phyloP scores from a whole-genome alignment of 2,113 vertebrate species.

The Saccopteryx bilineata region DNA sequence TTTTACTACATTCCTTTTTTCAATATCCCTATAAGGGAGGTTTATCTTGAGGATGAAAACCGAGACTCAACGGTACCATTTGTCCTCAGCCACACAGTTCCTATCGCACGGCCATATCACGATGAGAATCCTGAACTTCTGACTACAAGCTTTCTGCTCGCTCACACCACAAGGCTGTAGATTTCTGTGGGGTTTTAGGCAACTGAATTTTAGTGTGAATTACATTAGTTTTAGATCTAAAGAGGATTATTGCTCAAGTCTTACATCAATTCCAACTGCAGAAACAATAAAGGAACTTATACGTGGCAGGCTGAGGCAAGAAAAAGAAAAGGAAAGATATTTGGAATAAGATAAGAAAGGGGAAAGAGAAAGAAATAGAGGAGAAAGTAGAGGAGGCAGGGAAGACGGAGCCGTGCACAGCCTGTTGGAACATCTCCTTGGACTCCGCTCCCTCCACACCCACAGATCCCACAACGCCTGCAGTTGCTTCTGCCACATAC shows the following conservation, averaged over 20 bases:
- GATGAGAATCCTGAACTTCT: background rate
- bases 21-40: background rate
- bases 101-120: background rate
- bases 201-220: background rate
- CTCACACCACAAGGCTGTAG: background rate
- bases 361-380: background rate
- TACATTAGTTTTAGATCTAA: background rate
- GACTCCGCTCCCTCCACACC: background rate
- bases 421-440: background rate
- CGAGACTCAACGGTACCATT: background rate
- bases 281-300: background rate
- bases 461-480: background rate
- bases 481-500: background rate
- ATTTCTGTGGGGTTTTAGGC: background rate
- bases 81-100: background rate
- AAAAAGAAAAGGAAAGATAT: background rate
- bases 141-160: background rate
- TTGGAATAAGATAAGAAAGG: background rate
- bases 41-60: background rate
- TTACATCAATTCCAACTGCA: background rate
- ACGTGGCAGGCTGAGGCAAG: background rate
- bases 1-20: background rate
- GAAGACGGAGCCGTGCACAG: background rate
- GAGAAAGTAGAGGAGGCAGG: background rate
- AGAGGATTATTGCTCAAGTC: background rate